A percentile compares a stretch with the other conserved stretches of the same genome.
Conservation (phyloP, 1,140 invertebrate species). For the Mactra quadrangularis region DNA sequence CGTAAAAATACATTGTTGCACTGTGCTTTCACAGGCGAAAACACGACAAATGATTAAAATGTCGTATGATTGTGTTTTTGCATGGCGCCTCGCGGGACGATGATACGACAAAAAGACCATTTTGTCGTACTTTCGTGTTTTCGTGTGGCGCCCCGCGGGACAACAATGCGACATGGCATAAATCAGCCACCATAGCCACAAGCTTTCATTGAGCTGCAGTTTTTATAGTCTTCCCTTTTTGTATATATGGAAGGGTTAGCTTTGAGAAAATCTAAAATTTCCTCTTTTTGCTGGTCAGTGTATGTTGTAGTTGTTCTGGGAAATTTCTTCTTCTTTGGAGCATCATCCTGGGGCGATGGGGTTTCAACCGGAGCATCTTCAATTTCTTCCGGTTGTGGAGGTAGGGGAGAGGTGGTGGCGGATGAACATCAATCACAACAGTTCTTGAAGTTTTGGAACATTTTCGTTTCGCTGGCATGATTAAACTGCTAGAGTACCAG, state of each 20-base stretch:
- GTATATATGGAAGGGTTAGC: conserved; percentile 6
- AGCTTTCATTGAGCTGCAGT: conserved; percentile 26
- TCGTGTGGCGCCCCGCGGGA: no score
- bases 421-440: conserved; percentile 25
- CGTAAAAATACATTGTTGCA: no score
- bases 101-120: no score
- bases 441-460: conserved; percentile 37
- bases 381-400: conserved; percentile 31
- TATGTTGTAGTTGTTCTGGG: conserved; percentile 32
- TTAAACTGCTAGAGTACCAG: conserved; percentile 33
- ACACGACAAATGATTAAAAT: no score
- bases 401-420: conserved; percentile 23
- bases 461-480: conserved; percentile 42
- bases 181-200: no score
- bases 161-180: no score
- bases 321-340: conserved; percentile 29
- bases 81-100: no score
- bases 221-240: conserved; percentile 34
- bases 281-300: conserved; percentile 31
- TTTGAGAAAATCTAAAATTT: conserved; percentile 20
- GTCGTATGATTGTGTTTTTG: no score
- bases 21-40: no score
- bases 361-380: conserved; percentile 27
- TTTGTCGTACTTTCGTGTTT: no score
- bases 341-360: conserved; percentile 29